These are phyloP conservation scores for Polyploca ridens DNA, from an alignment of 2,888 invertebrate species.

Conservation along the genomic window DNA sequence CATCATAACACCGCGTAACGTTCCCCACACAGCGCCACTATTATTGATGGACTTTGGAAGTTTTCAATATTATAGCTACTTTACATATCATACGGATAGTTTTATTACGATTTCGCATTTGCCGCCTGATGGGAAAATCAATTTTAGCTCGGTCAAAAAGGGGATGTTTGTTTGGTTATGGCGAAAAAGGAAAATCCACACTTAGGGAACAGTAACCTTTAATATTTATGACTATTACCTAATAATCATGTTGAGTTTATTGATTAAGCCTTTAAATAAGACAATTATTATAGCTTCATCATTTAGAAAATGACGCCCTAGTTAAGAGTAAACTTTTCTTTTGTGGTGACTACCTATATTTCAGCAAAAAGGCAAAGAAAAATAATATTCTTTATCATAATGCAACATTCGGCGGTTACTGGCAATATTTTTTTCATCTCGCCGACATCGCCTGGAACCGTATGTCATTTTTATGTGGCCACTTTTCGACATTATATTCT, in stretches of 20 bases:
- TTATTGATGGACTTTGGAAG: conserved; percentile 84
- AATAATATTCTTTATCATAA: conserved; percentile 33
- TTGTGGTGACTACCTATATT: background rate
- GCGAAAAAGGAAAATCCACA: background rate
- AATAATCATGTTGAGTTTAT: background rate
- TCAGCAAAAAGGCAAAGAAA: conserved; percentile 23
- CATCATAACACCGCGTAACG: conserved; percentile 56
- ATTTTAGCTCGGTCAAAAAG: conserved; percentile 53
- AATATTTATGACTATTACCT: background rate
- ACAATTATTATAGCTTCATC: too few species aligned
- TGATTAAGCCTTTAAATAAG: background rate
- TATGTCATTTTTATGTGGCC: conserved; percentile 84
- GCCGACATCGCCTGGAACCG: conserved; percentile 59
- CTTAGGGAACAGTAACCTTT: conserved; percentile 1
- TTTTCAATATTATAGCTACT: conserved; percentile 84
- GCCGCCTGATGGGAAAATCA: conserved; percentile 78
- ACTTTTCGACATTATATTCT: conserved; percentile 83
- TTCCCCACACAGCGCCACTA: conserved; percentile 77
- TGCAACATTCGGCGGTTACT: conserved; percentile 33
- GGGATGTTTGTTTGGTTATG: conserved; percentile 39
- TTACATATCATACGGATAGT: conserved; percentile 80
- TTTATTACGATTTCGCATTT: conserved; percentile 85
- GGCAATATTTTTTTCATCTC: conserved; percentile 55
- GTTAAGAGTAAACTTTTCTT: background rate
- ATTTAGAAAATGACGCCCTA: background rate